Evolutionary conservation across 2,797 vertebrate genomes (phyloP), one percentile per base, ranked within the genome.

Genomic region (Harpagifer antarcticus): DNA sequence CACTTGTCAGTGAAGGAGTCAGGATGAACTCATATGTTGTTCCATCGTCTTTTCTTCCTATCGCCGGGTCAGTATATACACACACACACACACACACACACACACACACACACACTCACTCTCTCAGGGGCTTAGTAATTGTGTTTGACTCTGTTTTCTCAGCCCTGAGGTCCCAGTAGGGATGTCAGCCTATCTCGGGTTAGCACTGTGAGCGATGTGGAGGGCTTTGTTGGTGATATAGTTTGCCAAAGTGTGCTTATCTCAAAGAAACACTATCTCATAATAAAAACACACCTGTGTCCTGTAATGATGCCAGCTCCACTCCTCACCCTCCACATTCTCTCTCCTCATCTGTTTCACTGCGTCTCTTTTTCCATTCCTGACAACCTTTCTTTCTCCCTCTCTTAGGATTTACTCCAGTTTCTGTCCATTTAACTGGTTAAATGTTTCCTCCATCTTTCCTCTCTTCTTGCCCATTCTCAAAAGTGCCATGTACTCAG

Each of bases 271-370:
- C 81, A 76, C 64, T 57, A 81, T 52, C 64, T 77, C 5, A 31
- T 12, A 85, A 84, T 62, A 81, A 89, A 88, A 91, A 93, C 88
- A 91, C 91, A 92, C 88, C 84, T 90, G 89, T 70, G 81, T 86
- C 81, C 71, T 82, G 78, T 83, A 75, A 73, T 44, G 52, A 81
- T 76, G 72, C 69, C 70, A 76, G 67, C 19, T 43, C 9, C n/a
- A 7, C 12, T 63, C 79, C 50, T 72, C n/a, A 45, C 23, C 49
- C 55, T 42, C 3, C 42, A 49, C 59, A 4, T 27, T 58, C 74
- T 66, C 53, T 65, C 55, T 37, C 67, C 43, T 72, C 52, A 47
- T 70, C 53, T 63, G 12, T 48, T 60, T 55, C 74, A 47, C 37
- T 49, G 44, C 7, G 15, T 48, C 44, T 48, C 42, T 48, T 56